Percentiles rank a stretch among this genome's conserved stretches.
These are phyloP conservation scores for Leptinotarsa texana DNA, from an alignment of 1,140 invertebrate genomes.

Conservation along the genomic window DNA sequence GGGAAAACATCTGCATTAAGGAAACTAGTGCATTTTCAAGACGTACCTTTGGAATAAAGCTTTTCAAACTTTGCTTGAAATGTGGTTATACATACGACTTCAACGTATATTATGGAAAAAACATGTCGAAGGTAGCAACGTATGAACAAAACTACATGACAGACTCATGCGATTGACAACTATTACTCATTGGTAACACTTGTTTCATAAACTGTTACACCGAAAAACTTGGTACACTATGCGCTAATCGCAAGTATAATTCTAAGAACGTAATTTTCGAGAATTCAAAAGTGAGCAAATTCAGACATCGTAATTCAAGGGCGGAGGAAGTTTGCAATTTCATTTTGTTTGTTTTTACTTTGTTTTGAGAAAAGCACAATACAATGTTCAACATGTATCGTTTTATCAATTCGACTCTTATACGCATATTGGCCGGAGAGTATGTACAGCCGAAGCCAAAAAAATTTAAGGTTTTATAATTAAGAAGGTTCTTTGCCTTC, in stretches of 20 bases:
- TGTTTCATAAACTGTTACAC: conserved; percentile 46
- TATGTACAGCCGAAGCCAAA: too few species aligned
- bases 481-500: too few species aligned
- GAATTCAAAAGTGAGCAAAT: not conserved
- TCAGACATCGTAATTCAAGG: not conserved
- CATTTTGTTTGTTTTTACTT: too few species aligned
- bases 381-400: too few species aligned
- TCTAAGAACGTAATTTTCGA: not conserved
- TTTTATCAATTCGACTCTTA: too few species aligned
- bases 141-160: not conserved
- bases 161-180: conserved; percentile 53
- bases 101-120: conserved; percentile 48
- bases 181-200: conserved; percentile 50
- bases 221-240: not conserved
- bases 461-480: too few species aligned
- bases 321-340: not conserved
- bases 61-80: conserved; percentile 53
- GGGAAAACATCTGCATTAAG: conserved; percentile 48
- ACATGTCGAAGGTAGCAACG: not conserved
- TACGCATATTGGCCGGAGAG: too few species aligned
- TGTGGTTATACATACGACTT: conserved; percentile 52
- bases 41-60: conserved; percentile 55
- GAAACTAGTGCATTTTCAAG: conserved; percentile 56
- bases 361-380: too few species aligned
- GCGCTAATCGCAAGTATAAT: not conserved